These are phyloP conservation scores for Passer domesticus DNA, from an alignment of 2,113 vertebrate genomes.

Conservation along the genomic window DNA sequence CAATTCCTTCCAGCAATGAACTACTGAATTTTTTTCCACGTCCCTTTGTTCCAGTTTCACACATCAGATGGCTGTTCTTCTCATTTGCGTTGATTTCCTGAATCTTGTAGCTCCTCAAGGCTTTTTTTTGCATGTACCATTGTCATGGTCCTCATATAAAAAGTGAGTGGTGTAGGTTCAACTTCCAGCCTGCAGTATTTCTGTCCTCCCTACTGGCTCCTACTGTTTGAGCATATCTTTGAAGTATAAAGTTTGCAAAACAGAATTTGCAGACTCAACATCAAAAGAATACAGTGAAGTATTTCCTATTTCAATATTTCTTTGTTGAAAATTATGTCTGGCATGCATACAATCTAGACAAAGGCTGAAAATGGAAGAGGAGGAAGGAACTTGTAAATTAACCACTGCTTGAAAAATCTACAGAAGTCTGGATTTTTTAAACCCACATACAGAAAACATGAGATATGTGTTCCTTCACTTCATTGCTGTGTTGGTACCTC, in stretches of 20 bases:
- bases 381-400: conserved; percentile 46
- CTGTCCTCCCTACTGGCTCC: background rate
- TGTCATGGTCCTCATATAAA: background rate
- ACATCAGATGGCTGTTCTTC: background rate
- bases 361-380: background rate
- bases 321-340: conserved; percentile 45
- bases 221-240: background rate
- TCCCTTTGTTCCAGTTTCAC: background rate
- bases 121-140: background rate
- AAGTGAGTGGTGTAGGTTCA: background rate
- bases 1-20: background rate
- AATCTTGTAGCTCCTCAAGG: background rate
- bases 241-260: background rate
- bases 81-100: background rate
- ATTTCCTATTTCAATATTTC: conserved; percentile 34
- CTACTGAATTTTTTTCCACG: background rate
- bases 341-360: conserved; percentile 21
- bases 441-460: background rate
- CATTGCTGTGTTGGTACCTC: background rate
- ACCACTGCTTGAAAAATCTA: conserved; percentile 33
- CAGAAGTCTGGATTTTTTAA: conserved; percentile 45
- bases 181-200: background rate
- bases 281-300: background rate
- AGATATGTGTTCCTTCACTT: background rate
- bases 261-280: conserved; percentile 22